phyloP scores from a whole-genome alignment of 2,113 vertebrate species.

The Panthera leo region DNA sequence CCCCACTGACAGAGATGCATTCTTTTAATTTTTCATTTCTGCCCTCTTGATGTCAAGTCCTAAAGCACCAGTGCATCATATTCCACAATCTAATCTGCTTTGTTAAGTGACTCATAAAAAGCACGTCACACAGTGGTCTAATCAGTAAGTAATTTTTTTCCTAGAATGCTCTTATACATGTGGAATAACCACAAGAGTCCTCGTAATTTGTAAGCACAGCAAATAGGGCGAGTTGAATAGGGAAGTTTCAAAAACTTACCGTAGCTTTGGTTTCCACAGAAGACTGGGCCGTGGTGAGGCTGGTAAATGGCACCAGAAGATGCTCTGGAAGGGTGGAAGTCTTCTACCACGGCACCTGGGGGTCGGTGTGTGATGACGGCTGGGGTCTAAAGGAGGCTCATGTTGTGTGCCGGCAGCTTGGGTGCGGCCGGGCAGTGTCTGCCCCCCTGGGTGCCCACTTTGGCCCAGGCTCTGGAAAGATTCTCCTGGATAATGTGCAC shows the following conservation, averaged over 20 bases:
- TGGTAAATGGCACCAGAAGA: not conserved
- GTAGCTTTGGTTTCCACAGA: not conserved
- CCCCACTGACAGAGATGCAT: not conserved
- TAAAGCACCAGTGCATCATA: not conserved
- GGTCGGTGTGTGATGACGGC: slow-evolving; percentile 36
- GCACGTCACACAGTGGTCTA: accelerated
- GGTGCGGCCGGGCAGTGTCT: slow-evolving; percentile 25
- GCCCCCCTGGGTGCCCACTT: slow-evolving; percentile 39
- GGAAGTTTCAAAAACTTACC: not conserved
- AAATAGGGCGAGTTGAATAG: not conserved
- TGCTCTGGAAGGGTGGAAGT: slow-evolving; percentile 79
- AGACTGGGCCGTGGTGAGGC: not conserved
- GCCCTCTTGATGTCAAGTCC: not conserved
- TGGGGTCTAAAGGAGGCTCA: slow-evolving; percentile 64
- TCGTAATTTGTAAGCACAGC: not conserved
- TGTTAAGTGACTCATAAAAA: not conserved
- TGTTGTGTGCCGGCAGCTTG: slow-evolving; percentile 62
- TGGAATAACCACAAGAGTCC: not conserved
- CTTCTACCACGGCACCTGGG: slow-evolving; percentile 61
- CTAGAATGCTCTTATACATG: too few relatives aligned
- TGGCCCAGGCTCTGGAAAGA: slow-evolving; percentile 52
- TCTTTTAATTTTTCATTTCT: not conserved
- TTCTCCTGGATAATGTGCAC: slow-evolving; percentile 71
- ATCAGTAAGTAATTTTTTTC: not conserved
- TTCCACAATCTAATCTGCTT: not conserved